phyloP scores from a whole-genome alignment of 1,140 invertebrate genomes.

The Drosophila prosaltans region DNA sequence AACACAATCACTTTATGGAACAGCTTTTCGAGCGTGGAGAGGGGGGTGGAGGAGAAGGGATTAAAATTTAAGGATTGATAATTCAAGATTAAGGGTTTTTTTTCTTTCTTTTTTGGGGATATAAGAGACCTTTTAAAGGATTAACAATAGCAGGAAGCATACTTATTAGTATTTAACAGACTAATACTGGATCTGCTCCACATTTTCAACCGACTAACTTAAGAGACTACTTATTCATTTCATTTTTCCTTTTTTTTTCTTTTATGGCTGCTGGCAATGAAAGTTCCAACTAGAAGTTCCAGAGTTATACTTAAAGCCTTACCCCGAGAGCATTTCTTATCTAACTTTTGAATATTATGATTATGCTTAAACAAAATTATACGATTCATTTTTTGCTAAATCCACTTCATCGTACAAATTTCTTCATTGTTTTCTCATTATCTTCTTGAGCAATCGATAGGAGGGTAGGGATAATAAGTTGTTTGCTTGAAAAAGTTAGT shows the following conservation, averaged over 20 bases:
- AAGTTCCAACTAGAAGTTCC: slow-evolving; percentile 21
- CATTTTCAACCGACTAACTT: slow-evolving; percentile 54
- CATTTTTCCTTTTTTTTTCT: background rate
- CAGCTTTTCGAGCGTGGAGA: slow-evolving; percentile 35
- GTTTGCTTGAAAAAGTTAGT: slow-evolving; percentile 20
- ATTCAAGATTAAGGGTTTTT: slow-evolving; percentile 1
- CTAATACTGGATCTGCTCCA: slow-evolving; percentile 58
- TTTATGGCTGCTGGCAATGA: slow-evolving; percentile 55
- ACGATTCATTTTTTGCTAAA: background rate
- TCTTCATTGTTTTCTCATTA: background rate
- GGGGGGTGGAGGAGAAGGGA: background rate
- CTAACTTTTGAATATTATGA: slow-evolving; percentile 6
- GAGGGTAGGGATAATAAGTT: background rate
- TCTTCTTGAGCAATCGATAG: slow-evolving; percentile 5
- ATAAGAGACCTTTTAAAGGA: slow-evolving; percentile 4
- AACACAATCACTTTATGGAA: slow-evolving; percentile 80
- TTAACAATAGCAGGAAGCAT: slow-evolving; percentile 12
- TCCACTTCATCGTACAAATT: no score
- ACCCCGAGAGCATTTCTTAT: slow-evolving; percentile 18
- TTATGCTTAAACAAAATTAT: slow-evolving; percentile 31
- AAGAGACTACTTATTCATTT: slow-evolving; percentile 38
- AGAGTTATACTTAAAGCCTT: slow-evolving; percentile 26
- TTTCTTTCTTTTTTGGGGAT: background rate
- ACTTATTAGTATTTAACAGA: slow-evolving; percentile 4
- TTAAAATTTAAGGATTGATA: slow-evolving; percentile 37